phyloP scores from a whole-genome alignment of 2,113 vertebrate species.

The Penelope pileata region DNA sequence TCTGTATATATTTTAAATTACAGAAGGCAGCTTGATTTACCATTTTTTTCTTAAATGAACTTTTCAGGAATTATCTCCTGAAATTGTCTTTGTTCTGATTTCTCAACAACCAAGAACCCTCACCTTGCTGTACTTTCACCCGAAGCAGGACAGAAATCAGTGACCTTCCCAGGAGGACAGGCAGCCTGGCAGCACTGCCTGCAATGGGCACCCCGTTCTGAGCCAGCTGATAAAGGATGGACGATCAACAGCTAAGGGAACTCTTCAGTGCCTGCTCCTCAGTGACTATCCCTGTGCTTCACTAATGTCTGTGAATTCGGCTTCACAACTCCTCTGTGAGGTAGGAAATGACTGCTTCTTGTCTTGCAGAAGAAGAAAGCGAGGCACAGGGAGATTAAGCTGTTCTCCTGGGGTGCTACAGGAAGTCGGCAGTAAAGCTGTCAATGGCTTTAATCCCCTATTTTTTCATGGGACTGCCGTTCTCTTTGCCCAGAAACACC shows the following conservation, averaged over 20 bases:
- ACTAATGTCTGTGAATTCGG: neutral
- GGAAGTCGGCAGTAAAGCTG: neutral
- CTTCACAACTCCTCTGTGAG: neutral
- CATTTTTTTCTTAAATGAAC: neutral
- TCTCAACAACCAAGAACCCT: neutral
- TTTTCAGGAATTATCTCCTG: neutral
- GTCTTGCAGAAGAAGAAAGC: neutral
- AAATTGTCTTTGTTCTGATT: neutral
- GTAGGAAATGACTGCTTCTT: neutral
- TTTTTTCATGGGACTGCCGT: neutral
- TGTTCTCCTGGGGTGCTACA: neutral
- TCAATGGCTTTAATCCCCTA: neutral
- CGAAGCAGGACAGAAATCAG: neutral
- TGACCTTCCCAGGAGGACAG: neutral
- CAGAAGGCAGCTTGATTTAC: neutral
- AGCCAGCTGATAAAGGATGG: neutral
- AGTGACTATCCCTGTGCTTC: neutral
- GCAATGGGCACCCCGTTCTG: fast-evolving
- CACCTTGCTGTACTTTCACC: neutral
- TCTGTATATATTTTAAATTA: neutral
- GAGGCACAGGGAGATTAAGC: neutral
- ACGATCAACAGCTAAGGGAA: neutral
- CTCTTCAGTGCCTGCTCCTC: neutral
- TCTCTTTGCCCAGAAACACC: neutral
- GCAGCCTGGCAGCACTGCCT: neutral